Conservation (phyloP, 2,888 invertebrate genomes). For the Dermolepida albohirtum region DNA sequence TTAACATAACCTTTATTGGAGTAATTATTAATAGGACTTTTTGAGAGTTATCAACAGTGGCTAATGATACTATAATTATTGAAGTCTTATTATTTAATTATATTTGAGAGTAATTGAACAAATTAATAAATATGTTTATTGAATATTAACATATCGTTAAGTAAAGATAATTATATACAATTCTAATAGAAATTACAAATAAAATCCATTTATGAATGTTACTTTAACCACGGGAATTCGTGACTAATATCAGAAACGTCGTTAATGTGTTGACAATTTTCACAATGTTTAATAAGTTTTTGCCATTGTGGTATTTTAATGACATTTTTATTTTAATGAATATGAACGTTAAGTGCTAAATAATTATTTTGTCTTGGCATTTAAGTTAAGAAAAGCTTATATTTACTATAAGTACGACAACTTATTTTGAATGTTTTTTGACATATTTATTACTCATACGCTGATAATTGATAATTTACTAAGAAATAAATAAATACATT, state of each 20-base stretch:
- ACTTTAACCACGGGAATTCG: constrained; percentile 18
- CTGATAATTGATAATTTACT: constrained; percentile 32
- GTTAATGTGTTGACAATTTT: constrained; percentile 39
- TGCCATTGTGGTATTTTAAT: constrained; percentile 27
- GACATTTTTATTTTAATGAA: constrained; percentile 28
- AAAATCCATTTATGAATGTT: neutral
- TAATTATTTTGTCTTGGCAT: neutral
- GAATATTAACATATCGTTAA: no score
- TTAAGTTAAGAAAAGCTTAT: neutral
- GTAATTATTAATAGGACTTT: constrained; percentile 6
- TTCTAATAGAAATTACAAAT: no score
- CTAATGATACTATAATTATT: no score
- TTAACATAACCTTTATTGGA: constrained; percentile 32
- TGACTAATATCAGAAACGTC: constrained; percentile 28
- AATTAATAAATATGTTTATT: no score
- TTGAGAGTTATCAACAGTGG: no score
- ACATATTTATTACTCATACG: constrained; percentile 25
- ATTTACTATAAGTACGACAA: constrained; percentile 5
- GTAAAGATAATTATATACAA: no score
- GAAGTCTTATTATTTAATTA: no score
- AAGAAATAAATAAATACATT: constrained; percentile 19
- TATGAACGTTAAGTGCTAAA: constrained; percentile 19
- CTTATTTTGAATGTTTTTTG: constrained; percentile 15
- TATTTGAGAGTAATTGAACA: no score
- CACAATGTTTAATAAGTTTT: constrained; percentile 30